Evolutionary conservation across 2,888 invertebrate genomes (phyloP).

Genomic region (Drosophila anomalata): DNA sequence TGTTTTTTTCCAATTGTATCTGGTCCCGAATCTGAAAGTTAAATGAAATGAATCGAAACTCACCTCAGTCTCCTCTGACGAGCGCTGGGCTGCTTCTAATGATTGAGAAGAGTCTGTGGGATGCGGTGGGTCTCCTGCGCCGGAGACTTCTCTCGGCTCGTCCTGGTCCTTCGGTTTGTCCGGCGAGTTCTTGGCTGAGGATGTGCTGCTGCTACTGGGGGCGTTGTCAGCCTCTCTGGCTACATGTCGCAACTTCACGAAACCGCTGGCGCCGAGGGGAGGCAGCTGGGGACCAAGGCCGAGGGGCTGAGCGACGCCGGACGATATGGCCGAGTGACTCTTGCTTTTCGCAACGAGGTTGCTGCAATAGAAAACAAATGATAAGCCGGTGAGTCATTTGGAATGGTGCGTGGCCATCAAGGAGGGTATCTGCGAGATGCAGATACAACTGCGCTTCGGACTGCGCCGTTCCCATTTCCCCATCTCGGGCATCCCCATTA

Average conservation of each 20-base stretch:
- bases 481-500: constrained; percentile 45
- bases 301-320: constrained; percentile 41
- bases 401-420: constrained; percentile 53
- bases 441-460: background rate
- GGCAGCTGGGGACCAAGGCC: constrained; percentile 81
- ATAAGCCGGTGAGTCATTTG: constrained; percentile 41
- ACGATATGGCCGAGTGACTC: constrained; percentile 81
- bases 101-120: constrained; percentile 76
- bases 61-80: constrained; percentile 77
- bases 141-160: constrained; percentile 46
- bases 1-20: too few relatives aligned
- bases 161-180: constrained; percentile 12
- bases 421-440: constrained; percentile 38
- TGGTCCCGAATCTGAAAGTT: too few relatives aligned
- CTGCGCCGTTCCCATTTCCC: constrained; percentile 18
- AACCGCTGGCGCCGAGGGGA: constrained; percentile 78
- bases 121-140: constrained; percentile 38
- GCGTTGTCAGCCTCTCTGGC: constrained; percentile 45
- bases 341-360: constrained; percentile 83
- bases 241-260: constrained; percentile 83
- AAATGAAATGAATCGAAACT: constrained; percentile 16
- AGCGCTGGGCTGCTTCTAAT: constrained; percentile 78
- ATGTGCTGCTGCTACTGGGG: constrained; percentile 23
- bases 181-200: constrained; percentile 17
- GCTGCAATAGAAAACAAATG: constrained; percentile 64